Percentiles rank a stretch among this genome's conserved stretches.
phyloP scores from a whole-genome alignment of 2,888 invertebrate genomes.

The Flabesymbios commensalis region DNA sequence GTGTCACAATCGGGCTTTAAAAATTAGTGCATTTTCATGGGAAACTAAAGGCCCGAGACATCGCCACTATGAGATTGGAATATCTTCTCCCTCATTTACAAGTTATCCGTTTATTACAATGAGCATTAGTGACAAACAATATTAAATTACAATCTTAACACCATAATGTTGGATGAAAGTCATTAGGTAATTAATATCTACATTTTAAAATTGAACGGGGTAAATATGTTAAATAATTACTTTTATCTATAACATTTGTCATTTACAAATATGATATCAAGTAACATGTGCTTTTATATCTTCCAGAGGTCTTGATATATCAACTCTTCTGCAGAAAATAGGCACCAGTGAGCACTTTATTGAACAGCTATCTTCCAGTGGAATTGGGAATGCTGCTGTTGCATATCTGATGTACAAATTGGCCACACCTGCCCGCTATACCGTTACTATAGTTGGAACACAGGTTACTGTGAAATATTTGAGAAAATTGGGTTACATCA shows the following conservation, averaged over 20 bases:
- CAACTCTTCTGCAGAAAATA: constrained; percentile 75
- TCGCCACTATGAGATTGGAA: too few relatives aligned
- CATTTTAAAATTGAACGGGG: not conserved
- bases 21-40: too few relatives aligned
- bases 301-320: constrained; percentile 88
- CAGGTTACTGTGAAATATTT: constrained; percentile 82
- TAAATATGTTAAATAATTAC: not conserved
- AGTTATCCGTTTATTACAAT: too few relatives aligned
- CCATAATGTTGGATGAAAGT: not conserved
- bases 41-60: too few relatives aligned
- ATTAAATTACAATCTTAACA: not conserved
- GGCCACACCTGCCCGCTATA: constrained; percentile 85
- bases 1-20: too few relatives aligned
- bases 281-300: not conserved
- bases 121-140: too few relatives aligned
- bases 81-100: too few relatives aligned
- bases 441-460: constrained; percentile 88
- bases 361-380: constrained; percentile 76
- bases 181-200: not conserved
- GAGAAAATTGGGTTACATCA: constrained; percentile 78
- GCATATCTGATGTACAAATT: constrained; percentile 93
- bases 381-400: constrained; percentile 85
- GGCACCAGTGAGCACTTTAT: constrained; percentile 80
- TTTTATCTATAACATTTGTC: not conserved
- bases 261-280: not conserved